Base-by-base conservation (phyloP, 92 coral and sea anemone species). In the Heliopora coerulea region DNA sequence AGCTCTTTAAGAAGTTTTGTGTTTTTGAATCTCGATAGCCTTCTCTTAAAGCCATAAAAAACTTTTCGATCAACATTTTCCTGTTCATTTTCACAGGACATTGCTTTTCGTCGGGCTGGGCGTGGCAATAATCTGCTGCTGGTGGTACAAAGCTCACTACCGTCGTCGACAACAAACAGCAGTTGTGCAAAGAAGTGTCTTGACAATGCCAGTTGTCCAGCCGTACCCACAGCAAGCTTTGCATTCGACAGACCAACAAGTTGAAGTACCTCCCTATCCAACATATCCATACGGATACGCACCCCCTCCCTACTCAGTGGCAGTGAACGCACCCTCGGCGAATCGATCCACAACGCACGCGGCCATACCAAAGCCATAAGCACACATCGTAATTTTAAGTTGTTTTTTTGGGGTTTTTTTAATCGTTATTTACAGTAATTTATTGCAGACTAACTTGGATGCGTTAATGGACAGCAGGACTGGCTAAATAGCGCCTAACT, bases 81-180 rank as follows among this genome's bases (percentile, higher is more conserved):
- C 52, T 46, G 2, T 14, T 32, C 26, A 0, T 3, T 52, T 33
- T 70, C 54, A n/a, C 19, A 70, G 77, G 77, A 70, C 77, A 70
- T 52, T 70, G 50, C 77, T 70, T 0, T 52, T 70, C 41, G 52
- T 70, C 34, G 77, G 62, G 39, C 6, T 70, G 42, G 52, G 52
- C 32, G 32, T 70, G 40, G 62, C 61, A 30, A 50, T 70, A 19
- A 70, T 70, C 50, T 52, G 86, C 31, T 95, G 99, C 89, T 95
- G 99, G 99, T 95, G 91, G 79, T 95, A 95, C 54, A 91, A 96
- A 35, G 88, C 88, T 56, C 96, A 91, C 46, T 86, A 90, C 62
- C 90, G 85, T 30, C 90, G 85, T 30, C 99, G 89, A 49, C 89
- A 86, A 9, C 88, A 61, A 24, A 59, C 77, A 6, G 49, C 74